These are phyloP conservation scores for Eupithecia subfuscata DNA, from an alignment of 2,888 invertebrate genomes.

Conservation along the genomic window DNA sequence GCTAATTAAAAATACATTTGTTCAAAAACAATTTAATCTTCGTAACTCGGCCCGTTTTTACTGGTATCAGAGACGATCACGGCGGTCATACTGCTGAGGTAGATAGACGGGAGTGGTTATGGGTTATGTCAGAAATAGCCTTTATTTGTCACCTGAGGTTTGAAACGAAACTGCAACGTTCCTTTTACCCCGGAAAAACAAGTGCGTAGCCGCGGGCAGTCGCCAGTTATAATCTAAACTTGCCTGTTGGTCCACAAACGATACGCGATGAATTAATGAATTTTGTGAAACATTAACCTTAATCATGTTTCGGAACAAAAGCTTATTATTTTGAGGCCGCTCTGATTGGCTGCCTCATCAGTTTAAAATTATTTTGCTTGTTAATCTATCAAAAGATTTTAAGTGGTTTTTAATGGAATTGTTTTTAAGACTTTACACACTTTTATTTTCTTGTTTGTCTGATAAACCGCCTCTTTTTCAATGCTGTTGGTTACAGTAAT, in stretches of 20 bases:
- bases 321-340: constrained; percentile 36
- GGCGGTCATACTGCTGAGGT: too few species aligned
- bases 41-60: constrained; percentile 48
- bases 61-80: not conserved
- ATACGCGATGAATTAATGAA: constrained; percentile 27
- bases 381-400: not conserved
- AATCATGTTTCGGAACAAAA: constrained; percentile 38
- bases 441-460: not conserved
- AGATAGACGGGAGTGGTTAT: constrained; percentile 10
- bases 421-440: not conserved
- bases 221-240: not conserved
- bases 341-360: constrained; percentile 35
- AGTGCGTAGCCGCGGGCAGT: not conserved
- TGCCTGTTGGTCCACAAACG: not conserved
- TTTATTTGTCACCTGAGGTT: not conserved
- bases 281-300: constrained; percentile 37
- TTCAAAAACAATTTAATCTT: constrained; percentile 59
- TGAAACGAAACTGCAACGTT: not conserved
- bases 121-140: not conserved
- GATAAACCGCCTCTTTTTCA: too few species aligned
- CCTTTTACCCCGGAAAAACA: not conserved
- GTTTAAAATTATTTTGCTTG: constrained; percentile 34
- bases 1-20: constrained; percentile 63
- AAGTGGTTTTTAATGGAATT: constrained; percentile 1
- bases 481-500: too few species aligned